These are phyloP conservation scores for Lepus oiostolus DNA, from an alignment of 2,797 vertebrate species.

Conservation along the genomic window DNA sequence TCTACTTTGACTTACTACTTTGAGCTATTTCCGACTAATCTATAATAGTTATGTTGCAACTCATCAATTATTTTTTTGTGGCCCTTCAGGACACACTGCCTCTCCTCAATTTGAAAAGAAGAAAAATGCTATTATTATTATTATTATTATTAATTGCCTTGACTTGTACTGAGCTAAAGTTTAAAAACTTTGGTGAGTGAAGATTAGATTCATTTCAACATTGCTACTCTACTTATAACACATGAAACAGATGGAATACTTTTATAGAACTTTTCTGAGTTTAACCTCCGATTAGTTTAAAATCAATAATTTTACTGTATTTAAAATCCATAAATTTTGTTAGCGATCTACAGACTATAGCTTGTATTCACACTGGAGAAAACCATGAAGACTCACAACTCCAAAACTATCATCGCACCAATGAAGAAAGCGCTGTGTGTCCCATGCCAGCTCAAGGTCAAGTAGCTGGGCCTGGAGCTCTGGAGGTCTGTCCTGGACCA, in stretches of 20 bases:
- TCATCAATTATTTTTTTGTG: conserved; percentile 49
- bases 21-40: not conserved
- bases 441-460: conserved; percentile 39
- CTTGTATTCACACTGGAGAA: not conserved
- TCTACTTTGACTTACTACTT: conserved; percentile 8
- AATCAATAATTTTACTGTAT: conserved; percentile 32
- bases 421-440: not conserved
- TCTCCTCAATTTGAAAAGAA: fast-evolving
- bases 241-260: conserved; percentile 67
- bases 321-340: not conserved
- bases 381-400: not conserved
- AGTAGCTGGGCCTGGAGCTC: not conserved
- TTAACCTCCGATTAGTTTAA: conserved; percentile 74
- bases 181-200: conserved; percentile 15
- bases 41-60: conserved; percentile 59
- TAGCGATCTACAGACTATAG: not conserved
- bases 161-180: conserved; percentile 63
- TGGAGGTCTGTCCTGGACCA: not conserved
- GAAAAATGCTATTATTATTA: conserved; percentile 26
- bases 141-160: conserved; percentile 7
- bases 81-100: not conserved
- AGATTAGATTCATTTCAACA: not conserved
- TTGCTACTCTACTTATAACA: conserved; percentile 44
- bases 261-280: conserved; percentile 81
- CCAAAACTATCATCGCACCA: not conserved